A percentile compares a stretch with the other conserved stretches of the same genome.
phyloP scores from a whole-genome alignment of 2,113 vertebrate species.

The Tetraodon nigroviridis region DNA sequence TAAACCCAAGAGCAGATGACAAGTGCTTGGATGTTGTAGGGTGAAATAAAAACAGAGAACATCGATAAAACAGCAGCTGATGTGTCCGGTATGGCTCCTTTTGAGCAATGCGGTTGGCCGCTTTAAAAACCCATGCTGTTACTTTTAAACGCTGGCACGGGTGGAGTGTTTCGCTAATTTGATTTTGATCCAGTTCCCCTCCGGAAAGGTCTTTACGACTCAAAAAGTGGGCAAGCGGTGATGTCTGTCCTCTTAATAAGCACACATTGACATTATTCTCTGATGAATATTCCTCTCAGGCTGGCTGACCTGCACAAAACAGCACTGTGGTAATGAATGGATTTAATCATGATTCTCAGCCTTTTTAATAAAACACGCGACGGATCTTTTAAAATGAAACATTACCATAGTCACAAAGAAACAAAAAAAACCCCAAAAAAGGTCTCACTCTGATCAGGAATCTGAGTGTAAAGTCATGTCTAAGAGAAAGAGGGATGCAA shows the following conservation, averaged over 20 bases:
- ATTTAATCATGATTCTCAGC: constrained; percentile 61
- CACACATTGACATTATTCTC: constrained; percentile 46
- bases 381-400: constrained; percentile 29
- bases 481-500: no score
- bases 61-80: constrained; percentile 24
- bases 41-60: constrained; percentile 27
- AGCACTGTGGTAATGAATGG: constrained; percentile 44
- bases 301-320: constrained; percentile 52
- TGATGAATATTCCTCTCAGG: constrained; percentile 53
- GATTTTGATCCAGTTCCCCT: constrained; percentile 47
- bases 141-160: constrained; percentile 38
- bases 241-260: constrained; percentile 56
- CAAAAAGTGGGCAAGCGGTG: constrained; percentile 43
- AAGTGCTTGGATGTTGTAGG: constrained; percentile 16
- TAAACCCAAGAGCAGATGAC: constrained; percentile 30
- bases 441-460: constrained; percentile 32
- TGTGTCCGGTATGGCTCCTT: constrained; percentile 5
- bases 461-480: no score
- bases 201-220: constrained; percentile 49
- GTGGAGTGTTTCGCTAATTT: constrained; percentile 44
- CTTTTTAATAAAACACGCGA: constrained; percentile 34
- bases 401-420: constrained; percentile 36
- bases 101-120: constrained; percentile 9
- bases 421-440: no score
- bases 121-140: constrained; percentile 16